These are phyloP conservation scores for Petrophora chlorosata DNA, from an alignment of 2,888 invertebrate species.

Conservation along the genomic window DNA sequence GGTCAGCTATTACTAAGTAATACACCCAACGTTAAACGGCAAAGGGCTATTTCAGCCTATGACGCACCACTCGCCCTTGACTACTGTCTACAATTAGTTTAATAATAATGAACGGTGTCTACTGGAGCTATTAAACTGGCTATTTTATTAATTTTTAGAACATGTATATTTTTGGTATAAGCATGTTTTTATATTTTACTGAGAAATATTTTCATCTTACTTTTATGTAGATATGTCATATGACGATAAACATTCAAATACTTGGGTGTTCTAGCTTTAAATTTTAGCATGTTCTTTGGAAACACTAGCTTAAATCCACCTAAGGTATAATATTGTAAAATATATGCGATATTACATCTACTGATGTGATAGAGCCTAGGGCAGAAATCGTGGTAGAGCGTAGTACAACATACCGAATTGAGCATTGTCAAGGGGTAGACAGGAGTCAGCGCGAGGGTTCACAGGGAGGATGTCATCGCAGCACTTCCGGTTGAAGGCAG, in stretches of 20 bases:
- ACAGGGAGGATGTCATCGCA: constrained; percentile 74
- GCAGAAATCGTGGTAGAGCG: too few species aligned
- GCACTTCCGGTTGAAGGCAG: constrained; percentile 68
- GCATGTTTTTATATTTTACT: too few species aligned
- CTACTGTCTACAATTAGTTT: constrained; percentile 50
- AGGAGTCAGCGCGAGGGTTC: constrained; percentile 68
- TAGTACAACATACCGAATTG: constrained; percentile 77
- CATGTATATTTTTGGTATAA: too few species aligned
- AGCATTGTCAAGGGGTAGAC: constrained; percentile 69
- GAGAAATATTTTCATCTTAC: too few species aligned
- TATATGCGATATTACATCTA: not conserved
- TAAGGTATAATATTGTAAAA: too few species aligned
- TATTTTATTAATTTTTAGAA: constrained; percentile 3
- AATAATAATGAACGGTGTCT: constrained; percentile 41
- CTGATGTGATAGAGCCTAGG: not conserved
- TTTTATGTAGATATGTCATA: too few species aligned
- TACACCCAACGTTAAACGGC: constrained; percentile 16
- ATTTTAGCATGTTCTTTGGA: too few species aligned
- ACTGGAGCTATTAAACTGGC: constrained; percentile 38
- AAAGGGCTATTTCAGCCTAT: constrained; percentile 28
- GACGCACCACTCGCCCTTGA: constrained; percentile 53
- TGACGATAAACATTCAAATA: too few species aligned
- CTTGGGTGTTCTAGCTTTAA: too few species aligned
- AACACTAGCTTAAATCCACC: too few species aligned
- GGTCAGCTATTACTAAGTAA: constrained; percentile 16